phyloP scores from a whole-genome alignment of 2,113 vertebrate species.

The Spilogale gracilis region DNA sequence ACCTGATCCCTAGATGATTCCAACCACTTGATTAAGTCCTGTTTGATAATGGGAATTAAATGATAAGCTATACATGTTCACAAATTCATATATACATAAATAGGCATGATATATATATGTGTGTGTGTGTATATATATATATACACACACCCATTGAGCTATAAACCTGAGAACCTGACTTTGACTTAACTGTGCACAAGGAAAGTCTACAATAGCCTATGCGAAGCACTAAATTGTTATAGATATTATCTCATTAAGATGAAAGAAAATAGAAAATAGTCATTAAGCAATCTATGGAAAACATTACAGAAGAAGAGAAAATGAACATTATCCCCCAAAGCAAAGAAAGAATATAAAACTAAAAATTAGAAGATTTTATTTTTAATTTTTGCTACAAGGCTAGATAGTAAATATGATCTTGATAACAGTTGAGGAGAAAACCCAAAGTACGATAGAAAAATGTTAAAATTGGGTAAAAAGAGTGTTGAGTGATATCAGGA shows the following conservation, averaged over 20 bases:
- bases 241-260: background rate
- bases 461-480: background rate
- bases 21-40: background rate
- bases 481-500: background rate
- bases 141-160: too few relatives aligned
- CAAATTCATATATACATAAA: background rate
- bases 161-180: background rate
- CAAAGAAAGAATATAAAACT: background rate
- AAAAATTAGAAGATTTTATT: background rate
- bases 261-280: constrained; percentile 12
- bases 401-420: background rate
- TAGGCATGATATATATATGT: background rate
- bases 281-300: background rate
- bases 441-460: background rate
- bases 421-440: background rate
- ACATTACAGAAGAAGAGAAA: background rate
- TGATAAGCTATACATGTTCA: background rate
- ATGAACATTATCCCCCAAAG: background rate
- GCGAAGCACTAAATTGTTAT: background rate
- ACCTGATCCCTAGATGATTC: background rate
- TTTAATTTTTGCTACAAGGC: background rate
- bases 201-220: background rate
- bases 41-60: background rate
- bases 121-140: too few relatives aligned
- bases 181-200: background rate